A percentile compares a stretch with the other conserved stretches of the same genome.
These are phyloP conservation scores for Tor tambroides DNA, from an alignment of 2,113 vertebrate genomes.

Conservation along the genomic window DNA sequence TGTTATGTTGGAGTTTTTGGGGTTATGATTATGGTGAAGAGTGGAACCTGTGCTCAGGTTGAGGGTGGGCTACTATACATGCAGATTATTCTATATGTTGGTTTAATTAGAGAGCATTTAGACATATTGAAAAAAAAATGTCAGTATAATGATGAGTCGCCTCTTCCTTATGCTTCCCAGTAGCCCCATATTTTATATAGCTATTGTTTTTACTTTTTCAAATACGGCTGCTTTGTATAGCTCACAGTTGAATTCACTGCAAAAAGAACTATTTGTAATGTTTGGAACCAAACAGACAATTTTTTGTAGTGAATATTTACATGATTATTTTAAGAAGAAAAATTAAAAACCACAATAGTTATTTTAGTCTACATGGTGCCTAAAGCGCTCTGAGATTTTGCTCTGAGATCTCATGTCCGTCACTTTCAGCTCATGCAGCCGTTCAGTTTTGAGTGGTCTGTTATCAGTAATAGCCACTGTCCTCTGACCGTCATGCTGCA, in stretches of 20 bases:
- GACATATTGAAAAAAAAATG: not conserved
- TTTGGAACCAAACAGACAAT: not conserved
- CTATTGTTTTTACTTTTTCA: not conserved
- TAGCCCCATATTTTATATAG: not conserved
- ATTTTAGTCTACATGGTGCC: not conserved
- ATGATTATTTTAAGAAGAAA: not conserved
- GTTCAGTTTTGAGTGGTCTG: not conserved
- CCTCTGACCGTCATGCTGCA: not conserved
- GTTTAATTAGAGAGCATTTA: not conserved
- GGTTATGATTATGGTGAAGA: not conserved
- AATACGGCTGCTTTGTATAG: not conserved
- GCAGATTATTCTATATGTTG: not conserved
- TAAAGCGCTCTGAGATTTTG: not conserved
- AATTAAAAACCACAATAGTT: not conserved
- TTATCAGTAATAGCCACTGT: constrained; percentile 32
- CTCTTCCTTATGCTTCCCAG: not conserved
- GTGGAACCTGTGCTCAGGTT: not conserved
- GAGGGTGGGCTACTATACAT: not conserved
- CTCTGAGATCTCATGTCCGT: not conserved
- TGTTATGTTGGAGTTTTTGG: not conserved
- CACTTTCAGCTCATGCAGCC: not conserved
- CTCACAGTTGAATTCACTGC: not conserved
- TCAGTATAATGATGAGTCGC: not conserved
- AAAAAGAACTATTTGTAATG: not conserved
- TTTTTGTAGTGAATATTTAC: not conserved